Evolutionary conservation across 1,140 invertebrate genomes (phyloP), one percentile per base, ranked within the genome.

Genomic region (Microplitis demolitor): DNA sequence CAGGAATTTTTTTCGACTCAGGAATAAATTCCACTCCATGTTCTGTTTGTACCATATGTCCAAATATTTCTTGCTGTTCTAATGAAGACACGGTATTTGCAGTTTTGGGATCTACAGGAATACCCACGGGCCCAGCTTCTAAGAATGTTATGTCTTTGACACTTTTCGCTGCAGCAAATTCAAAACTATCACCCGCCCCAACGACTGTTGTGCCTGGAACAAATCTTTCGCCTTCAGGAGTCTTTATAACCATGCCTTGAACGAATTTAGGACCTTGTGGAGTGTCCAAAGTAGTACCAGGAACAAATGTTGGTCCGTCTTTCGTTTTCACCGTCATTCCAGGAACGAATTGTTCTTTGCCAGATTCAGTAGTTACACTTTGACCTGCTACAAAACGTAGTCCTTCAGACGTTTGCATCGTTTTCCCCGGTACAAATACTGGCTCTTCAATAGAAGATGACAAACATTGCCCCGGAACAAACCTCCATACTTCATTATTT

Each of bases 1-100:
- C 84, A 0, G 87, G 85, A 8, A 85, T 74, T 37, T 84, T 86
- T 69, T 81, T 82, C 4, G 83, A 83, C n/a, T 91, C 91, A 1
- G 92, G 91, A 73, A 91, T 90, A 80, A 94, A 94, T 81, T 92
- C 91, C 5, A 93, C 90, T 1, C 91, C 91, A 71, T 90, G 89
- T 9, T 88, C 82, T 0, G 90, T 91, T 81, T 92, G 91, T 0
- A 92, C 85, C 88, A 93, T 91, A 78, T 92, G 90, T 9, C 92
- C 92, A 78, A 91, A 92, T 1, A 91, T 89, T 76, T 91, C 89
- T 5, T 89, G 82, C 73, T 90, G 88, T 71, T 88, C 85, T 1
- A 84, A 83, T 64, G 88, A 34, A 4, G 80, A 79, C 4, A 83
- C 71, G 9, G 78, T 78, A 37, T 86, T 89, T 45, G 87, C 88